Conservation (phyloP, 2,113 vertebrate species). For the Caracal caracal region DNA sequence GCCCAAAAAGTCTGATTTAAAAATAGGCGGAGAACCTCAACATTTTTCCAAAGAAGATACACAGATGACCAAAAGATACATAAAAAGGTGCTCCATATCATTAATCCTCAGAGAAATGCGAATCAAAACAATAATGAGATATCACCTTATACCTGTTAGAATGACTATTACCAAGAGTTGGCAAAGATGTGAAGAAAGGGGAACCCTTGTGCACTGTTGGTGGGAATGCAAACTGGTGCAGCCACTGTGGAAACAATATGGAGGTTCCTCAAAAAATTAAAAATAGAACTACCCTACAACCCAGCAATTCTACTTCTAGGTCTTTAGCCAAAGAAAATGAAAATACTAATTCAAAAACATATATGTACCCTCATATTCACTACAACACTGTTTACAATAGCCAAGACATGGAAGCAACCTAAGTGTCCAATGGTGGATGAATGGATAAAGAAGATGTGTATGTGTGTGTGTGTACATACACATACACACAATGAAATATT, state of each 20-base stretch:
- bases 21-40: neutral
- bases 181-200: neutral
- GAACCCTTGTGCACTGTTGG: neutral
- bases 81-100: neutral
- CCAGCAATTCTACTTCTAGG: neutral
- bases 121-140: neutral
- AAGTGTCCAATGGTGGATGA: neutral
- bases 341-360: neutral
- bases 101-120: neutral
- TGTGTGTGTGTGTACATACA: no score
- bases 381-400: neutral
- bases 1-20: neutral
- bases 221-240: neutral
- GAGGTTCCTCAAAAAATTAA: neutral
- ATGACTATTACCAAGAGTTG: neutral
- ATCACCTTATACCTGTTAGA: neutral
- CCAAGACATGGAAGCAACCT: neutral
- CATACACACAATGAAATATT: neutral
- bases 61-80: neutral
- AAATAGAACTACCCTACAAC: neutral
- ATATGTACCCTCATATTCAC: neutral
- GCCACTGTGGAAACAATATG: neutral
- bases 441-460: neutral
- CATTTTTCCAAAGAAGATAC: neutral
- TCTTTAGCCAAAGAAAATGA: neutral